These are phyloP conservation scores for Coreoperca whiteheadi DNA, from an alignment of 2,113 vertebrate genomes.

Conservation along the genomic window DNA sequence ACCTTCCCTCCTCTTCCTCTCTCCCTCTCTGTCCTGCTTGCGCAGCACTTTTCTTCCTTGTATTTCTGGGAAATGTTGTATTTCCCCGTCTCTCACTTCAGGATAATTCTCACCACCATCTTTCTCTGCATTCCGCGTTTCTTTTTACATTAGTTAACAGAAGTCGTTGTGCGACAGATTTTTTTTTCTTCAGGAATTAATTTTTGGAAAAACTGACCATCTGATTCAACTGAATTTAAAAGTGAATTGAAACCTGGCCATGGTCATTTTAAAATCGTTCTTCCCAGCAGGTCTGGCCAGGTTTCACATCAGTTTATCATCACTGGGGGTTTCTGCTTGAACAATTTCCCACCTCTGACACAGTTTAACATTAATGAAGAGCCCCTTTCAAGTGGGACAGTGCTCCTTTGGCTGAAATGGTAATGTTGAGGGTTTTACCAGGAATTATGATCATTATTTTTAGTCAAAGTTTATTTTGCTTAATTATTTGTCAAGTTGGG, in stretches of 20 bases:
- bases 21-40: background rate
- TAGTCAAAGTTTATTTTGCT: background rate
- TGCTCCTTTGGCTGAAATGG: background rate
- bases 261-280: background rate
- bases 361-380: background rate
- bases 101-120: background rate
- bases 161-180: background rate
- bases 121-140: background rate
- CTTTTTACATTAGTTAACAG: background rate
- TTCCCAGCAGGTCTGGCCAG: background rate
- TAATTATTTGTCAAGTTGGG: background rate
- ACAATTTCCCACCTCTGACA: conserved; percentile 13
- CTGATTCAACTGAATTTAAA: background rate
- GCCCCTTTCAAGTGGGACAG: background rate
- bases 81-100: conserved; percentile 17
- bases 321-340: conserved; percentile 5
- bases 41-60: background rate
- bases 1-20: background rate
- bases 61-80: conserved; percentile 7
- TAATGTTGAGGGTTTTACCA: background rate
- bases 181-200: background rate
- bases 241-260: conserved; percentile 12
- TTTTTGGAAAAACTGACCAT: background rate
- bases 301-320: background rate
- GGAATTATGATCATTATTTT: background rate